phyloP scores from a whole-genome alignment of 2,113 vertebrate genomes.

The Chunga burmeisteri region DNA sequence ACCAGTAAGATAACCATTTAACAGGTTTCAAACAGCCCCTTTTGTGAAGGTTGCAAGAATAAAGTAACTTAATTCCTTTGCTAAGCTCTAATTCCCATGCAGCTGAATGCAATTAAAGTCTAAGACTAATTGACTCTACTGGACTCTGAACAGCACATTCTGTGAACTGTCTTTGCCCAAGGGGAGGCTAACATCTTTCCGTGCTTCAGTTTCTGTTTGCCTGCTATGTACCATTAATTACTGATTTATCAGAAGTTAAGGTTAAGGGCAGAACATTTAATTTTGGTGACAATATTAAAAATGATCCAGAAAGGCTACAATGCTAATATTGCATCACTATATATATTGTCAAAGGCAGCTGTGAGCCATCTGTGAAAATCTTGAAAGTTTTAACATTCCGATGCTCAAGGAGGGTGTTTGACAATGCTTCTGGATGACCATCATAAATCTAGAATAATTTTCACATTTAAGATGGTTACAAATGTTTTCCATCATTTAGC shows the following conservation, averaged over 20 bases:
- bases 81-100: neutral
- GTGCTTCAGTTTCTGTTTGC: neutral
- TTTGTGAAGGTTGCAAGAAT: neutral
- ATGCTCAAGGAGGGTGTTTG: neutral
- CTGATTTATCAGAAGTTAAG: neutral
- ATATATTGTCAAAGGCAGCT: neutral
- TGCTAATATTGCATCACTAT: neutral
- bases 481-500: neutral
- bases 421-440: neutral
- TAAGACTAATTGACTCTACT: neutral
- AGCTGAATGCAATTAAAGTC: neutral
- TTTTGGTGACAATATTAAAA: neutral
- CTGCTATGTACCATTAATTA: neutral
- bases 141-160: neutral
- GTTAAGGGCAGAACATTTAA: neutral
- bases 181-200: neutral
- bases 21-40: neutral
- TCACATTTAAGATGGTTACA: neutral
- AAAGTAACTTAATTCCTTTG: neutral
- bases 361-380: neutral
- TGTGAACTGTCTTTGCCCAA: neutral
- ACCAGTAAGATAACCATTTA: neutral
- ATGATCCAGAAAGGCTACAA: neutral
- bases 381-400: neutral
- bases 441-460: neutral